A percentile compares a stretch with the other conserved stretches of the same genome.
phyloP scores from a whole-genome alignment of 2,113 vertebrate species.

The Raphicerus campestris region DNA sequence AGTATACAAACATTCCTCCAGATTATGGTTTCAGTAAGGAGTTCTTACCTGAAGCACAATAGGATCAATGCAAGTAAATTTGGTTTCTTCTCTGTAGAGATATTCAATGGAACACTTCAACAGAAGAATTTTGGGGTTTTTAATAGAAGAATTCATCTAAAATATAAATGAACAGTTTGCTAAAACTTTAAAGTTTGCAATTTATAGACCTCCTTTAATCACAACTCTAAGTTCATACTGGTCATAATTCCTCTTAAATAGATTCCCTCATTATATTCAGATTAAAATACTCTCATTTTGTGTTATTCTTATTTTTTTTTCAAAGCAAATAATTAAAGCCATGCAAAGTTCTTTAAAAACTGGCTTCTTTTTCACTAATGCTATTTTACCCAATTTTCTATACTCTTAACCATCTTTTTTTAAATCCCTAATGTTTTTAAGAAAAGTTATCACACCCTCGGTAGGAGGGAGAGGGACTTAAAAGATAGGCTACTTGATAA shows the following conservation, averaged over 20 bases:
- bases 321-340: slow-evolving; percentile 17
- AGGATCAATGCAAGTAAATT: slow-evolving; percentile 97
- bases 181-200: slow-evolving; percentile 12
- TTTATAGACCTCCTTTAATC: not conserved
- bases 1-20: not conserved
- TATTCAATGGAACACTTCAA: slow-evolving; percentile 99
- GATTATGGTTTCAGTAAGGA: not conserved
- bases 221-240: not conserved
- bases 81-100: slow-evolving; percentile 97
- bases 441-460: not conserved
- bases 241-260: slow-evolving; percentile 13
- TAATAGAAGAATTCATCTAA: slow-evolving; percentile 97
- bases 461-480: not conserved
- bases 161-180: slow-evolving; percentile 41
- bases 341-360: slow-evolving; percentile 12
- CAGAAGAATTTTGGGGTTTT: slow-evolving; percentile 96
- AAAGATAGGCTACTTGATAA: not conserved
- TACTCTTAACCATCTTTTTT: not conserved
- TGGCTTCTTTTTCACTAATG: not conserved
- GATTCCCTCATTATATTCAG: not conserved
- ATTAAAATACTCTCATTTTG: not conserved
- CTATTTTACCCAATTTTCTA: not conserved
- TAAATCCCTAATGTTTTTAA: not conserved
- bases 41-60: slow-evolving; percentile 94
- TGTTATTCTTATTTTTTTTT: not conserved